A percentile compares a stretch with the other conserved stretches of the same genome.
These are phyloP conservation scores for Bostrychus sinensis DNA, from an alignment of 2,113 vertebrate species.

Conservation along the genomic window DNA sequence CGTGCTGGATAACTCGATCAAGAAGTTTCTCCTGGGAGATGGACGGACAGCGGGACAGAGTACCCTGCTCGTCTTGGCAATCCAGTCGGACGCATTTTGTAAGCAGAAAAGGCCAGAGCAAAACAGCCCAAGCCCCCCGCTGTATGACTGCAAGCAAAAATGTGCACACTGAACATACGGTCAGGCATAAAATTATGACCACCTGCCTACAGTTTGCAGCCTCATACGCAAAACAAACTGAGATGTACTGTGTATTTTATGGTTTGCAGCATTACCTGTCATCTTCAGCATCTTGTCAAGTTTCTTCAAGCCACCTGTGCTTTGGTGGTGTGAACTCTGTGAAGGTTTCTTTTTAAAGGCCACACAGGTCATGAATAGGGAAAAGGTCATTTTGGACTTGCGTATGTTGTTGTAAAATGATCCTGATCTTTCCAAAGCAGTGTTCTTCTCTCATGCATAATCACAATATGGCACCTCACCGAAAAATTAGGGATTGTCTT, in stretches of 20 bases:
- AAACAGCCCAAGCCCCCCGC: slow-evolving; percentile 28
- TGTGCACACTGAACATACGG: slow-evolving; percentile 9
- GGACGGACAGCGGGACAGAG: slow-evolving; percentile 58
- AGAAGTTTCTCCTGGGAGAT: slow-evolving; percentile 81
- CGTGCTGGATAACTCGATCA: slow-evolving; percentile 79
- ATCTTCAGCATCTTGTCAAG: slow-evolving; percentile 54
- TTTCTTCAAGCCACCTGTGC: slow-evolving; percentile 9
- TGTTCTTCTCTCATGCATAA: slow-evolving; percentile 39
- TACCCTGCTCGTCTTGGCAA: slow-evolving; percentile 66
- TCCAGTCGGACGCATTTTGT: slow-evolving; percentile 61
- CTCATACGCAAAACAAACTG: not conserved
- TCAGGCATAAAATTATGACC: not conserved
- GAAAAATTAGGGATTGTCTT: not conserved
- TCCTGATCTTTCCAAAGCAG: slow-evolving; percentile 17
- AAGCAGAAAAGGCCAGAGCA: slow-evolving; percentile 58
- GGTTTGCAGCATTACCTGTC: slow-evolving; percentile 53
- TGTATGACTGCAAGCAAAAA: slow-evolving; percentile 45
- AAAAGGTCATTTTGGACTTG: slow-evolving; percentile 41
- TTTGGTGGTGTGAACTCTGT: not conserved
- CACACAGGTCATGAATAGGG: slow-evolving; percentile 46
- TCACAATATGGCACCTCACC: not conserved
- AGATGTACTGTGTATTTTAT: not conserved
- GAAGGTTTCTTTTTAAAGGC: slow-evolving; percentile 58
- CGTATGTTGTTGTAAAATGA: slow-evolving; percentile 57
- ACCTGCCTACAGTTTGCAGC: too few species aligned